Evolutionary conservation across 2,113 vertebrate species (phyloP), one percentile per base, ranked within the genome.

Genomic region (Brevimyrus niger): DNA sequence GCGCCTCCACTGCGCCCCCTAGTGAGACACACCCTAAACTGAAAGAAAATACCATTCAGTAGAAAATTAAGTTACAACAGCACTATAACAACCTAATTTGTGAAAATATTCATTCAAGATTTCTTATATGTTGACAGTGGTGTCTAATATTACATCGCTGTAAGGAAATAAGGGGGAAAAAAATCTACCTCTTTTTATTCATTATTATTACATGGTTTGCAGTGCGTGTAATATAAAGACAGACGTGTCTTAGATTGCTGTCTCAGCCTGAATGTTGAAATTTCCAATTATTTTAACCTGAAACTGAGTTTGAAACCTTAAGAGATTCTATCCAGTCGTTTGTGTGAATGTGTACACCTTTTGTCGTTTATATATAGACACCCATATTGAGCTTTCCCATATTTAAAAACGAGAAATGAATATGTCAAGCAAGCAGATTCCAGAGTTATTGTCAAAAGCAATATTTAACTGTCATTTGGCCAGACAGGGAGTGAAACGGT

Each of bases 391-490:
- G 35, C 3, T 2, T 87, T 42, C 53, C 23, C 85, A 17, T 94
- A 94, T 94, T 94, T 94, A 94, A 93, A 90, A 91, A 91, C 94
- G 94, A 93, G 91, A 93, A 94, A 95, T 96, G 91, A 93, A 95
- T 89, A 88, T 95, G 94, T 95, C 96, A 96, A 92, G 91, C 95
- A 94, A 93, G 95, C 94, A 94, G 95, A 96, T 92, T 94, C 94
- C 93, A 95, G 93, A 94, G 94, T 93, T 96, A 95, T 94, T 95
- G 89, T 94, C 94, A 95, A 94, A 94, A 96, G 95, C 95, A 96
- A 96, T 94, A 95, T 94, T 96, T 96, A 96, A 96, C 95, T 95
- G 96, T 95, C 94, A 91, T 95, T 94, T 93, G 91, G 94, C 93
- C 92, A 96, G 94, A 95, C 94, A 94, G 94, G 96, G 93, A 93